Percentiles rank a stretch among this genome's conserved stretches.
Conservation (phyloP, 2,113 vertebrate genomes). For the Genyomyrus donnyi region DNA sequence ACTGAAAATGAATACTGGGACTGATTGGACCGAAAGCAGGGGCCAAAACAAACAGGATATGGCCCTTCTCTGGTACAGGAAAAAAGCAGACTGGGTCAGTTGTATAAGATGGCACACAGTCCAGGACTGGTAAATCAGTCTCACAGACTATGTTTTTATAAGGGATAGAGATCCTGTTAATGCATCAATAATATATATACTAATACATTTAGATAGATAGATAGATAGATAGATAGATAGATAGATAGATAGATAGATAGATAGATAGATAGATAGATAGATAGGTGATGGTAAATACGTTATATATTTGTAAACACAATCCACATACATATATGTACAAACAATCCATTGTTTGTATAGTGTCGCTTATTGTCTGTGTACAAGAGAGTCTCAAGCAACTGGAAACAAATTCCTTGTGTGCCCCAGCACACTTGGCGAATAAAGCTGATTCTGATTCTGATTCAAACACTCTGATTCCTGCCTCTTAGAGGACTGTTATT, state of each 20-base stretch:
- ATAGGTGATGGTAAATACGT: neutral
- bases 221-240: neutral
- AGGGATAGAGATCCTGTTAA: neutral
- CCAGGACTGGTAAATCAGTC: neutral
- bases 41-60: constrained; percentile 46
- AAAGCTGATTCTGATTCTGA: too few relatives aligned
- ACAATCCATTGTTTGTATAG: too few relatives aligned
- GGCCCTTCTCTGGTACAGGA: constrained; percentile 27
- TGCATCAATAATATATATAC: neutral
- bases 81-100: neutral
- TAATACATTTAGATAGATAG: neutral
- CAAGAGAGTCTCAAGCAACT: too few relatives aligned
- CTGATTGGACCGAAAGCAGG: constrained; percentile 26
- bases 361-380: too few relatives aligned
- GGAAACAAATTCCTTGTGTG: too few relatives aligned
- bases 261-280: neutral
- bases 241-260: neutral
- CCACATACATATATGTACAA: too few relatives aligned
- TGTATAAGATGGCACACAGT: neutral
- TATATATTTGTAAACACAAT: neutral
- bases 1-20: constrained; percentile 27
- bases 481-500: neutral
- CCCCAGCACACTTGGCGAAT: too few relatives aligned
- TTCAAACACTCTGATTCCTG: neutral
- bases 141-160: neutral